Evolutionary conservation across 2,113 vertebrate species (phyloP).

Genomic region (Nesoenas mayeri): DNA sequence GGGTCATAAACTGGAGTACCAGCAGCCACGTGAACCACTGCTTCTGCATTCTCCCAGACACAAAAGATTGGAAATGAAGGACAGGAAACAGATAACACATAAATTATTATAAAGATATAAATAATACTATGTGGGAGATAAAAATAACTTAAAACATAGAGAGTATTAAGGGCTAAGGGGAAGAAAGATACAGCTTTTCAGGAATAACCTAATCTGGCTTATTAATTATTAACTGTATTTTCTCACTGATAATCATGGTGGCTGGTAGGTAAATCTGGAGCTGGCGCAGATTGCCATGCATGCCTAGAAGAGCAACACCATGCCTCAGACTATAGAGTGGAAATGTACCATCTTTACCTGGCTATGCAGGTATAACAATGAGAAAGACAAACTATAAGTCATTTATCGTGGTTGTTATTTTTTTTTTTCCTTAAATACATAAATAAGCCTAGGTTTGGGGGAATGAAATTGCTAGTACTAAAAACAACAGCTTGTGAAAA

Average conservation of each 20-base stretch:
- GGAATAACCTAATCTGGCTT: rapidly evolving
- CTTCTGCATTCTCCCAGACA: neutral
- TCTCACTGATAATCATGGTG: rapidly evolving
- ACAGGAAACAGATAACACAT: neutral
- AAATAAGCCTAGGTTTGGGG: neutral
- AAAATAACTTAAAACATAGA: neutral
- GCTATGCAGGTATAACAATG: neutral
- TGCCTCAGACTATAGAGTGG: rapidly evolving
- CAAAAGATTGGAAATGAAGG: neutral
- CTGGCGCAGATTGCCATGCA: rapidly evolving
- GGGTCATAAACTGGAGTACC: neutral
- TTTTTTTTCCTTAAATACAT: neutral
- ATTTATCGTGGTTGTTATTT: neutral
- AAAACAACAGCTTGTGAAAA: constrained; percentile 42
- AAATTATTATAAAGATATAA: rapidly evolving
- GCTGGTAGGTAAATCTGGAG: neutral
- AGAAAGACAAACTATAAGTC: neutral
- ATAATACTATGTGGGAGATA: neutral
- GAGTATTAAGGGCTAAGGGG: rapidly evolving
- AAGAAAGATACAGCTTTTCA: neutral
- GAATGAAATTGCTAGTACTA: constrained; percentile 4
- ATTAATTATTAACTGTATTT: neutral
- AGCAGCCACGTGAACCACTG: rapidly evolving
- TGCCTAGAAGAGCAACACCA: neutral
- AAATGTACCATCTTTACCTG: neutral